Evolutionary conservation across 2,888 invertebrate genomes (phyloP).

Genomic region (Mongoloraphidia duomilia): DNA sequence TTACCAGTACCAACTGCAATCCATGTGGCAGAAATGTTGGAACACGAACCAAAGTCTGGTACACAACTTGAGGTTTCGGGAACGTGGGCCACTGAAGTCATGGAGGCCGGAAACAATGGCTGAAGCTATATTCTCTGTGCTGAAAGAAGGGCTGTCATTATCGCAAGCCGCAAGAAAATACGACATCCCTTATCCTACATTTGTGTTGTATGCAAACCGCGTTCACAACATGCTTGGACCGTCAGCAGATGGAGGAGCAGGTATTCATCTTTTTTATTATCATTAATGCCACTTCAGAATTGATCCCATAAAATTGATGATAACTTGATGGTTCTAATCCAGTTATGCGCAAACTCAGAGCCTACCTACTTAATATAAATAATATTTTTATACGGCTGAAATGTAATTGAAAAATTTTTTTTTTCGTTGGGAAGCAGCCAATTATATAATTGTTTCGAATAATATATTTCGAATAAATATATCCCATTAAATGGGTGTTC

Average conservation of each 20-base stretch:
- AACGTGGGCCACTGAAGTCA: slow-evolving; percentile 81
- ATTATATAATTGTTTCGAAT: no score
- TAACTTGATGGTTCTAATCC: no score
- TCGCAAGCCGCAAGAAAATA: slow-evolving; percentile 87
- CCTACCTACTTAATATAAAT: no score
- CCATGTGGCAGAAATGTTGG: slow-evolving; percentile 95
- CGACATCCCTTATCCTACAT: slow-evolving; percentile 89
- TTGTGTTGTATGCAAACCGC: slow-evolving; percentile 82
- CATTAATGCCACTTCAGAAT: not conserved
- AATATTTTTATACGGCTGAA: no score
- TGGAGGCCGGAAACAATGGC: slow-evolving; percentile 94
- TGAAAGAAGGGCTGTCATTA: slow-evolving; percentile 77
- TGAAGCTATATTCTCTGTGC: slow-evolving; percentile 82
- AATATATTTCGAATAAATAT: no score
- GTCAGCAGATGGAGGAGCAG: slow-evolving; percentile 80
- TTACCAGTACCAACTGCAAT: slow-evolving; percentile 89
- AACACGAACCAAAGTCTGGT: slow-evolving; percentile 84
- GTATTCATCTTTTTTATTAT: slow-evolving; percentile 36
- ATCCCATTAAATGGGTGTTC: no score
- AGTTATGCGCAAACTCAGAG: no score
- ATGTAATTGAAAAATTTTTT: no score
- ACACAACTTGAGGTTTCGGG: slow-evolving; percentile 80
- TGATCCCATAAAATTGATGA: slow-evolving; percentile 2
- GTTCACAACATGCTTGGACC: slow-evolving; percentile 91
- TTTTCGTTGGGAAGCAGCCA: no score